Conservation (phyloP, 2,113 vertebrate species). For the Stigmatopora argus region DNA sequence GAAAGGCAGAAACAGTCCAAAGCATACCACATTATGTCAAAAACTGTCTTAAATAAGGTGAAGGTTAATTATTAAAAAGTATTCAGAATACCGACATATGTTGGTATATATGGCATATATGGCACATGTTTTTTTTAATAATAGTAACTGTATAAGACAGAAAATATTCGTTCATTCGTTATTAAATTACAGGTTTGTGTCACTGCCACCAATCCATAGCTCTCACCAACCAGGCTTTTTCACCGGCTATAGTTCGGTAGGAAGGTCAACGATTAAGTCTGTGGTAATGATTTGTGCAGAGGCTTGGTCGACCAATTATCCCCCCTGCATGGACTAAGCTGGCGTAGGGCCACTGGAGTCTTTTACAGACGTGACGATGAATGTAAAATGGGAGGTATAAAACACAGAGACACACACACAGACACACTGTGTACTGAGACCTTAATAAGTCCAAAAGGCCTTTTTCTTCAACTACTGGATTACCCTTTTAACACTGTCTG, state of each 20-base stretch:
- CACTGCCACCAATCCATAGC: constrained; percentile 7
- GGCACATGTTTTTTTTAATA: no score
- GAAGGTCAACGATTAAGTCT: constrained; percentile 49
- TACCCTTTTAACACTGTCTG: not conserved
- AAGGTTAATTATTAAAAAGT: not conserved
- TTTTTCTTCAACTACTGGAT: not conserved
- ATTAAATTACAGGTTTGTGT: constrained; percentile 10
- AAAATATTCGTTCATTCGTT: no score
- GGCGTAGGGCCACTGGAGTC: constrained; percentile 31
- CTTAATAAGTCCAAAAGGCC: not conserved
- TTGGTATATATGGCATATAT: no score
- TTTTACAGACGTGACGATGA: not conserved
- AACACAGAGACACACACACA: no score
- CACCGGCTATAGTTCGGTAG: constrained; percentile 17
- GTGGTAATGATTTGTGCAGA: constrained; percentile 54
- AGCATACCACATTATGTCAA: not conserved
- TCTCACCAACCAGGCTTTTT: constrained; percentile 10
- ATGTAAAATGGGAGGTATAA: constrained; percentile 6
- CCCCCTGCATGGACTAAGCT: constrained; percentile 24
- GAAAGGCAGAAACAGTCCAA: not conserved
- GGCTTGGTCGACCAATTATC: constrained; percentile 60
- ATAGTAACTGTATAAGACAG: no score
- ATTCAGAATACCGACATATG: no score
- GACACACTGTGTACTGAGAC: not conserved
- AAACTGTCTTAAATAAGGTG: not conserved